Evolutionary conservation across 2,797 vertebrate species (phyloP), one percentile per base, ranked within the genome.

Genomic region (Menidia menidia): DNA sequence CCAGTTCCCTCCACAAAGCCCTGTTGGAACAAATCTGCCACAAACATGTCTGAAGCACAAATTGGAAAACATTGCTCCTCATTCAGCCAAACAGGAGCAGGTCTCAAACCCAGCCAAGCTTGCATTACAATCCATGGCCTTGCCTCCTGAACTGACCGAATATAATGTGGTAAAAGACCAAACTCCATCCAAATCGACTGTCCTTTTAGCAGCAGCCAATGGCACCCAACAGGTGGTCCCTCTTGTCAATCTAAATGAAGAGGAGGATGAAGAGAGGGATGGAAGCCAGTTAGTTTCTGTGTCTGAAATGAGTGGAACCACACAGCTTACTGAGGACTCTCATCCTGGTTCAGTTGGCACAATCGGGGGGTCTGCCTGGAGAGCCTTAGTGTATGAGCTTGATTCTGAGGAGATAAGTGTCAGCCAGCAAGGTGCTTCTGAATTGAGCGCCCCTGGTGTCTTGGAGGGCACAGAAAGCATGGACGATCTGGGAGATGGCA

Each of bases 371-470:
- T 90, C 92, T 3, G 77, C 88, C 35, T 94, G 92, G 92, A 83
- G 91, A 43, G 91, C 88, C 53, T 68, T 93, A 78, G 60, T 89
- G 3, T 93, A 93, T 1, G 93, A 95, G 81, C 82, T 94, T 60
- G 94, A 95, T 82, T 95, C 94, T 2, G 94, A 95, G 75, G 94
- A 95, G 11, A 93, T 94, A 1, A 95, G 94, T 16, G 92, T 91
- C 58, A 95, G 94, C 73, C 94, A 95, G 75, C 94, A 94, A 59
- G 94, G 94, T 1, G 93, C 91, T 0, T 95, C 94, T 1, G 94
- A 95, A 58, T 65, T 95, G 53, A 95, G 94, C 3, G 93, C 93
- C 7, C 93, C 94, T 0, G 94, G 93, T 0, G 90, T 95, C 35
- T 78, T 95, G 68, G 95, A 95, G 75, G 94, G 94, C 44, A 94